Conservation (phyloP, 2,113 vertebrate genomes). For the Rhinogobius similis region DNA sequence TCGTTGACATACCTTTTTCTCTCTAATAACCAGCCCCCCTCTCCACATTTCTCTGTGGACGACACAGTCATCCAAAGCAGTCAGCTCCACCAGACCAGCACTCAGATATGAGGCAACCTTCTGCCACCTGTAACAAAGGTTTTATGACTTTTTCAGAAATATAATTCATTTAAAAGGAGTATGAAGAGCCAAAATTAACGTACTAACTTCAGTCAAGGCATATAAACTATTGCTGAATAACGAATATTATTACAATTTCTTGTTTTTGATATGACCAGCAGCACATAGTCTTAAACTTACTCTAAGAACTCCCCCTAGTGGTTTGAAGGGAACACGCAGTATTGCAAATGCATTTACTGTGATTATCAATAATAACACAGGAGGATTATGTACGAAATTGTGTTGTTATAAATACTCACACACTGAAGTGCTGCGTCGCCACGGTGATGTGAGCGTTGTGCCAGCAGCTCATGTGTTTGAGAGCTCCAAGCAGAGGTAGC, state of each 20-base stretch:
- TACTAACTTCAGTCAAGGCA: background rate
- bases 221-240: background rate
- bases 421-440: slow-evolving; percentile 44
- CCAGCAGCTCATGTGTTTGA: slow-evolving; percentile 71
- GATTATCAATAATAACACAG: background rate
- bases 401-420: slow-evolving; percentile 42
- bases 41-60: slow-evolving; percentile 63
- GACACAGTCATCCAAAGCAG: slow-evolving; percentile 34
- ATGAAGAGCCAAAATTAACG: background rate
- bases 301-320: slow-evolving; percentile 55
- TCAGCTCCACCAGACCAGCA: slow-evolving; percentile 39
- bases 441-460: slow-evolving; percentile 66
- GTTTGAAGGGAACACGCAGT: slow-evolving; percentile 4
- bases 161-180: background rate
- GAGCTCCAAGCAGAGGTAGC: slow-evolving; percentile 67
- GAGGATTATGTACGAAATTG: background rate
- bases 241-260: background rate
- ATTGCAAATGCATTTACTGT: background rate
- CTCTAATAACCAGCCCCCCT: slow-evolving; percentile 64
- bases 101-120: slow-evolving; percentile 55
- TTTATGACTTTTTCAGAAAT: background rate
- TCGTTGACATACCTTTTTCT: slow-evolving; percentile 56
- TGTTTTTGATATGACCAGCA: background rate
- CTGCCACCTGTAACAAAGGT: slow-evolving; percentile 57
- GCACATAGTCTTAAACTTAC: slow-evolving; percentile 6